phyloP scores from a whole-genome alignment of 1,140 invertebrate genomes.

The Leptonema lineaticorne region DNA sequence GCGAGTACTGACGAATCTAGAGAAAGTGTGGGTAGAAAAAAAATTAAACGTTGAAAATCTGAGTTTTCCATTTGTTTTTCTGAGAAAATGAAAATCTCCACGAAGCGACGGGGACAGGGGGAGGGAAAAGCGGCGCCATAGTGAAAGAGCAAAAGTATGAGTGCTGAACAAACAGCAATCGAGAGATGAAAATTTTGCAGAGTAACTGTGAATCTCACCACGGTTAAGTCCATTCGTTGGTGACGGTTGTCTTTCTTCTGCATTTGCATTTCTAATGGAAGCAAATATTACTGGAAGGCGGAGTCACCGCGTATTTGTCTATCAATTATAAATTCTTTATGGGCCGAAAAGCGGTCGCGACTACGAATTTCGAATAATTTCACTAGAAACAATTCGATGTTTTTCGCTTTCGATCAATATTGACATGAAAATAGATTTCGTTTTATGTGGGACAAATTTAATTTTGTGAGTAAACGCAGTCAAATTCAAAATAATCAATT shows the following conservation, averaged over 20 bases:
- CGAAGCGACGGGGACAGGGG: no score
- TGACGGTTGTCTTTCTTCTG: no score
- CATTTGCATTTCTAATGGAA: constrained; percentile 28
- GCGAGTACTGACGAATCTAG: no score
- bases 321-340: constrained; percentile 8
- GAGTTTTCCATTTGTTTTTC: constrained; percentile 2
- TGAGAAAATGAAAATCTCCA: constrained; percentile 2
- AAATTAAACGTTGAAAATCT: no score
- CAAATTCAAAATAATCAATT: no score
- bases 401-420: no score
- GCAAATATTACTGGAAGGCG: constrained; percentile 16
- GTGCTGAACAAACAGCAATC: constrained; percentile 24
- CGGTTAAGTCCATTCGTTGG: neutral
- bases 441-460: no score
- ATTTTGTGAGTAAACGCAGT: no score
- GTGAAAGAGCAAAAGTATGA: constrained; percentile 22
- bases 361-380: no score
- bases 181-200: constrained; percentile 23
- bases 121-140: neutral
- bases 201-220: constrained; percentile 16
- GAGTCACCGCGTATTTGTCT: neutral
- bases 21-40: no score
- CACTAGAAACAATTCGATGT: no score
- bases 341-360: neutral
- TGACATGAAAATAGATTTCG: no score